phyloP scores from a whole-genome alignment of 2,888 invertebrate genomes.

The Acrocyrtus sp. region DNA sequence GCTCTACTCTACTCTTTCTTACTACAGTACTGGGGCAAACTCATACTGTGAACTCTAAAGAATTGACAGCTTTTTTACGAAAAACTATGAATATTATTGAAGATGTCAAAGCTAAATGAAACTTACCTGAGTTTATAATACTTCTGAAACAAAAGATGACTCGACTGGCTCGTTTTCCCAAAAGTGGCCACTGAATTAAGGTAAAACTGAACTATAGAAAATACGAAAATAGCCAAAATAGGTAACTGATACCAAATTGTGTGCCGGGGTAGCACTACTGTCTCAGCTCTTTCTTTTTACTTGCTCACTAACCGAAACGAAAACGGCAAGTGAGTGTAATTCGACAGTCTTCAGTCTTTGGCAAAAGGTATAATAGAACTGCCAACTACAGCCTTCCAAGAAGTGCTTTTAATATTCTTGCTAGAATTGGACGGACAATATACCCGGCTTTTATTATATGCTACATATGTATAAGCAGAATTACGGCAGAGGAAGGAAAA shows the following conservation, averaged over 20 bases:
- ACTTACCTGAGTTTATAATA: too few species aligned
- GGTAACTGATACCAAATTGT: too few species aligned
- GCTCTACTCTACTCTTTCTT: too few species aligned
- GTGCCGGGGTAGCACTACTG: too few species aligned
- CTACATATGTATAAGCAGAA: background rate
- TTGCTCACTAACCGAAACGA: constrained; percentile 22
- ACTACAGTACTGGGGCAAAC: too few species aligned
- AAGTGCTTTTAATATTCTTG: background rate
- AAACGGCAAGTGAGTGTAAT: constrained; percentile 3
- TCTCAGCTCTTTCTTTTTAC: too few species aligned
- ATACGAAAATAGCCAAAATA: background rate
- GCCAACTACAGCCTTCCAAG: constrained; percentile 8
- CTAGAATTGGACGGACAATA: background rate
- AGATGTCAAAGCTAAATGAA: too few species aligned
- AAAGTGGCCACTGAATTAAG: background rate
- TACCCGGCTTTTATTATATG: too few species aligned
- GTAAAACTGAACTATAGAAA: background rate
- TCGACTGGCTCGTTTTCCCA: background rate
- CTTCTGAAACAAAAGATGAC: background rate
- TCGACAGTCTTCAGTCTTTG: background rate
- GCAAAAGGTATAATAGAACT: background rate
- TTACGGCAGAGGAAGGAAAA: too few species aligned
- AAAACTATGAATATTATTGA: too few species aligned
- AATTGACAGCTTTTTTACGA: too few species aligned
- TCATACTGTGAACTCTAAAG: too few species aligned